These are phyloP conservation scores for Xestobium rufovillosum DNA, from an alignment of 2,888 invertebrate genomes.

Conservation along the genomic window DNA sequence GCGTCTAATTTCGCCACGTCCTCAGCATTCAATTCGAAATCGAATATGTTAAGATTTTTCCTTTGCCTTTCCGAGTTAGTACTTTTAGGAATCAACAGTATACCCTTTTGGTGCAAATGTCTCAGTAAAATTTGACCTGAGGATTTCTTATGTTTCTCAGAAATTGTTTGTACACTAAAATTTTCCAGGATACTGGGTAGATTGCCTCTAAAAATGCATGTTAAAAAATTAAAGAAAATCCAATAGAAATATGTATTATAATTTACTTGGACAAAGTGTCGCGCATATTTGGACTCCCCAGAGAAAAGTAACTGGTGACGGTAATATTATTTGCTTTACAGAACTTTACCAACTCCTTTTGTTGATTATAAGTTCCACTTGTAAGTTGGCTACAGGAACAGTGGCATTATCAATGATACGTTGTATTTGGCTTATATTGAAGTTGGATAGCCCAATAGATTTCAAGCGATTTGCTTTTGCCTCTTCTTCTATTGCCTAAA, in stretches of 20 bases:
- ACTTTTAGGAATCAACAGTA: constrained; percentile 79
- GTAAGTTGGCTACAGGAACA: constrained; percentile 42
- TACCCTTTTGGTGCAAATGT: constrained; percentile 62
- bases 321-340: constrained; percentile 38
- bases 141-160: constrained; percentile 55
- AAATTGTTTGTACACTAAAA: constrained; percentile 45
- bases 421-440: not conserved
- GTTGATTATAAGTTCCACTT: constrained; percentile 55
- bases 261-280: no score
- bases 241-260: no score
- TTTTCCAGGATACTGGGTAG: constrained; percentile 61
- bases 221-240: constrained; percentile 1
- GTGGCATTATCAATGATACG: constrained; percentile 26
- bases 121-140: constrained; percentile 69
- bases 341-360: constrained; percentile 41
- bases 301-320: constrained; percentile 33
- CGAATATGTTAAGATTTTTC: constrained; percentile 70
- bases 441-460: not conserved
- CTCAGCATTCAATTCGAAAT: constrained; percentile 56
- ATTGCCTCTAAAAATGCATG: constrained; percentile 33
- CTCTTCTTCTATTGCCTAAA: not conserved
- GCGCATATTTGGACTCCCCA: no score
- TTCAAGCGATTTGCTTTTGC: not conserved
- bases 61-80: constrained; percentile 62
- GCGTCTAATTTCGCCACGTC: constrained; percentile 56